These are phyloP conservation scores for Drepana falcataria DNA, from an alignment of 2,888 invertebrate species.

Conservation along the genomic window DNA sequence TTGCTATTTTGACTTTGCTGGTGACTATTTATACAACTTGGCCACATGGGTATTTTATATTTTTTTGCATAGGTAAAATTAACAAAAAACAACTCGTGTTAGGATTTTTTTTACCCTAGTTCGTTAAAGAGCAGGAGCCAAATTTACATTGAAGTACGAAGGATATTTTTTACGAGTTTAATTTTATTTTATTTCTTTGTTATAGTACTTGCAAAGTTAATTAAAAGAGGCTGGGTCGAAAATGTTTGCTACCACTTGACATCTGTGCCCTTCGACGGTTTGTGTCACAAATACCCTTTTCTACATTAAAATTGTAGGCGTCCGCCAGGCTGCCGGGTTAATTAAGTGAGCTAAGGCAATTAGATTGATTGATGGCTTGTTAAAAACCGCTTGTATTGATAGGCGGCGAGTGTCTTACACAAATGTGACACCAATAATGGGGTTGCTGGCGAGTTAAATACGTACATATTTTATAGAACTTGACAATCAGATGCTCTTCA, in stretches of 20 bases:
- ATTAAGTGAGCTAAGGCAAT: not conserved
- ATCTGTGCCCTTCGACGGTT: slow-evolving; percentile 27
- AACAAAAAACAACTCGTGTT: no score
- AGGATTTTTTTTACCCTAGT: no score
- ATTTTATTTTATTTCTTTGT: no score
- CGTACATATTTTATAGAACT: no score
- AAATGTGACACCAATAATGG: no score
- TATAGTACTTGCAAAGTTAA: slow-evolving; percentile 39
- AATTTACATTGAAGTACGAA: slow-evolving; percentile 31
- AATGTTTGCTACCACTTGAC: slow-evolving; percentile 31
- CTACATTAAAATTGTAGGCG: not conserved
- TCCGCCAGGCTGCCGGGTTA: not conserved
- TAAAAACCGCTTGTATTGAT: not conserved
- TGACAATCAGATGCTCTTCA: no score
- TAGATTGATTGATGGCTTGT: not conserved
- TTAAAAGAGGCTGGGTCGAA: slow-evolving; percentile 41
- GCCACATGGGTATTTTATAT: no score
- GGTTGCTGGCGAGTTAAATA: no score
- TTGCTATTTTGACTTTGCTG: no score
- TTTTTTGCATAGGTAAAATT: no score
- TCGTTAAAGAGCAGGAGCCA: not conserved
- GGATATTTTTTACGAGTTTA: slow-evolving; percentile 33
- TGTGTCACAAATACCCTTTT: slow-evolving; percentile 10
- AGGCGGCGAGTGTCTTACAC: not conserved
- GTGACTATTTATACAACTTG: no score